Base-by-base conservation (phyloP, 2,113 vertebrate species). In the Sciurus niger region DNA sequence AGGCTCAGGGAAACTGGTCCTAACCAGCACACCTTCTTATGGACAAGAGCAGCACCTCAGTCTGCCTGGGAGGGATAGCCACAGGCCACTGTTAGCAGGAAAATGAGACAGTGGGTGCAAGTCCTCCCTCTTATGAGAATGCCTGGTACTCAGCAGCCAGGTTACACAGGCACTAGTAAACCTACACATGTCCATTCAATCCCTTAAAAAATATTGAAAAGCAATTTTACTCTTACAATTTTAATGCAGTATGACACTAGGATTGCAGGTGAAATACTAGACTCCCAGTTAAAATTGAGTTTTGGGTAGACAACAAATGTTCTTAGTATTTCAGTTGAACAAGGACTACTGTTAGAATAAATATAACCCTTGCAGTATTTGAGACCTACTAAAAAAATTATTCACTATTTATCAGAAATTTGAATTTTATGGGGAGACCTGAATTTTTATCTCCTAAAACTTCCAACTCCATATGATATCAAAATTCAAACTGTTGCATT, bases 381-480 rank as follows among this genome's bases (percentile, higher is more conserved):
- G 34, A 25, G 51, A 70, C 20, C 32, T 8, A 89, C 12, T 73
- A 87, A 89, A 94, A 93, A 94, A 80, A 17, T 65, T 60, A 88
- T 76, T 86, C n/a, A 77, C 1, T 20, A 7, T 60, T 94, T 80
- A 90, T 55, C 82, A n/a, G 43, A 84, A 88, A 84, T 92, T 93
- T 73, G 85, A 79, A 73, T 74, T 92, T 84, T 90, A 51, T 10
- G 25, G 6, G 76, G 12, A 82, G 16, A 51, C 34, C 10, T 65
- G 0, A 70, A n/a, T 89, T 94, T 88, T 94, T 92, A 82, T 91
- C 83, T 94, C 60, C 58, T 83, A 88, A 91, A 63, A 30, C 67
- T 83, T 32, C 18, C 72, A 53, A 28, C 30, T 85, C 24, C 1
- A 30, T 30, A n/a, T 30, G 40, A 46, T 25, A 92, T 22, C 34